Base-by-base conservation (phyloP, 2,113 vertebrate species). In the Aptenodytes patagonicus region DNA sequence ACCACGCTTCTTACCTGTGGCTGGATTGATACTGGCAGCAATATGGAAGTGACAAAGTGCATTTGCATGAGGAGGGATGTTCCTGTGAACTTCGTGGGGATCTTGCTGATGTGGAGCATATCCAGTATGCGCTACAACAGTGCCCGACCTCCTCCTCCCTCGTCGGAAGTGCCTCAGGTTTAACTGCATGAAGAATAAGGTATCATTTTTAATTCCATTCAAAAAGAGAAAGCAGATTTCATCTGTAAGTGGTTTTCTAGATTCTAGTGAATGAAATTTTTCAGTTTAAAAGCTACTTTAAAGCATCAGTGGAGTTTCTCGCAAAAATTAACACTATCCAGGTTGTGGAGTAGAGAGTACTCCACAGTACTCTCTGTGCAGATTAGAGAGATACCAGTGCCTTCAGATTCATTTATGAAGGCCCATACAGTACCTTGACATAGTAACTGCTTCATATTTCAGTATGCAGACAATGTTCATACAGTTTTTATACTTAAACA, bases 11-110 rank as follows among this genome's bases (percentile, higher is more conserved):
- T 94, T 95, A 99, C 99, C 99, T 97, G 99, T 99, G 66, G 99
- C 99, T 89, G 99, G 99, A 96, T 99, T 99, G 97, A 99, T 99
- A 98, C 99, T 99, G 96, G 99, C 99, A 87, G 99, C 99, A 68
- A 99, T 99, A 95, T 99, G 99, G 96, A 99, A 99, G 98, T 99
- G 99, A 97, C 99, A 99, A 76, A 99, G 99, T 44, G 99, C 99
- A 83, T 99, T 99, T 95, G 99, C 99, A 73, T 99, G 99, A 49
- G 99, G 96, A 77, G 96, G 87, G 32, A 92, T 87, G 60, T 89
- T 98, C 88, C 98, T 98, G 97, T 98, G 98, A 83, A 97, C 98
- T 44, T 98, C 98, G 49, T 99, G 99, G 62, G 98, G 98, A 95
- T 98, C 98, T 89, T 99, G 99, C 94, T 99, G 98, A 96, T 99